Evolutionary conservation across 64 coral and sea anemone genomes (phyloP).

Genomic region (Montipora sp.): DNA sequence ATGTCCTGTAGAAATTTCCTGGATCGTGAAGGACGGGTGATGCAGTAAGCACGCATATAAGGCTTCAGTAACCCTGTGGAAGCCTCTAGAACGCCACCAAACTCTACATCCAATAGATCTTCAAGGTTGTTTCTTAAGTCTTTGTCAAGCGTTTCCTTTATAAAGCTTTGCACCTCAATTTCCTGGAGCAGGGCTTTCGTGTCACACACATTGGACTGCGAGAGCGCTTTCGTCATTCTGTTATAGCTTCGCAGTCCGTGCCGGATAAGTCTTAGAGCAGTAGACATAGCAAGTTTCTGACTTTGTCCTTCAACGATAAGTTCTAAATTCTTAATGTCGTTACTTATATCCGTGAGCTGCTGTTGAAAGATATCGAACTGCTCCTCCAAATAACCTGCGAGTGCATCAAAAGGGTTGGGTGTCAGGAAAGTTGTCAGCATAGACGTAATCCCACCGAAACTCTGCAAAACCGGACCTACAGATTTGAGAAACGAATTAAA

Average conservation of each 20-base stretch:
- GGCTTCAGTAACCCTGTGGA: not conserved
- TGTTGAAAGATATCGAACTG: constrained; percentile 30
- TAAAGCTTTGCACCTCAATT: not conserved
- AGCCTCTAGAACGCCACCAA: constrained; percentile 7
- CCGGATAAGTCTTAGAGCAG: not conserved
- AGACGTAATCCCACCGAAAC: constrained; percentile 31
- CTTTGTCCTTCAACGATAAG: not conserved
- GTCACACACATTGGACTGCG: not conserved
- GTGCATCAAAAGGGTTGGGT: constrained; percentile 51
- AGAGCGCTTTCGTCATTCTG: constrained; percentile 7
- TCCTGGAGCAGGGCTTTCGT: no score
- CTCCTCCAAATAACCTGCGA: not conserved
- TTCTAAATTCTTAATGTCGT: constrained; percentile 8
- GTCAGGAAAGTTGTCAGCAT: constrained; percentile 45
- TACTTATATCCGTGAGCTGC: not conserved
- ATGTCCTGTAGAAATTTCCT: constrained; percentile 18
- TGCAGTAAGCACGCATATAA: constrained; percentile 20
- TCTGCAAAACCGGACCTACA: constrained; percentile 5
- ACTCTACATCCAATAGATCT: constrained; percentile 35
- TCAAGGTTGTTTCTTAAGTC: constrained; percentile 21
- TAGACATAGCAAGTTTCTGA: not conserved
- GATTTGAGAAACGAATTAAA: not conserved
- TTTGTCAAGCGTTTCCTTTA: not conserved
- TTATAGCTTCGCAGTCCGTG: not conserved
- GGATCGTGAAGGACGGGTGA: not conserved